phyloP scores from a whole-genome alignment of 2,113 vertebrate species.

The Calonectris borealis region DNA sequence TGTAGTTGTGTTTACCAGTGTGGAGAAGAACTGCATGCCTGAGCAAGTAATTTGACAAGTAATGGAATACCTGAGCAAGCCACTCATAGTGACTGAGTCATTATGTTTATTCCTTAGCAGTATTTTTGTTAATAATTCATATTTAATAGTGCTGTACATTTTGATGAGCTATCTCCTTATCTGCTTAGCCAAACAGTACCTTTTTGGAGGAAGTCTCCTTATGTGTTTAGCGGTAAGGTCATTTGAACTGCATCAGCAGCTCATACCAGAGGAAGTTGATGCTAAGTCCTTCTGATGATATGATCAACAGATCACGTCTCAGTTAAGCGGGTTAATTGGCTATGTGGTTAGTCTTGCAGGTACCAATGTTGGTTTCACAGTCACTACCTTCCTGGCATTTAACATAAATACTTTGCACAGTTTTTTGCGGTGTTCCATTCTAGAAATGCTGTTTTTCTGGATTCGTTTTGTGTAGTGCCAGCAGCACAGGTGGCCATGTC shows the following conservation, averaged over 20 bases:
- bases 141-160: not conserved
- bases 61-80: not conserved
- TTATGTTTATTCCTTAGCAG: not conserved
- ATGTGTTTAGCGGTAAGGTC: not conserved
- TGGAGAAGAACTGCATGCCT: not conserved
- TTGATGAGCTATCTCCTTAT: not conserved
- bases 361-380: not conserved
- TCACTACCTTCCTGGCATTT: not conserved
- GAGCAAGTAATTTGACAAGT: not conserved
- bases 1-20: not conserved
- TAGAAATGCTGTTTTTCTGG: not conserved
- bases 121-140: not conserved
- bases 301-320: not conserved
- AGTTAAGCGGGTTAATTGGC: not conserved
- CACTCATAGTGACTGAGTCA: not conserved
- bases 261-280: not conserved
- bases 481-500: not conserved
- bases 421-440: not conserved
- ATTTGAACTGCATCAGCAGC: not conserved
- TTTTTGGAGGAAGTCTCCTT: not conserved
- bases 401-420: not conserved
- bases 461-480: not conserved
- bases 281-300: not conserved
- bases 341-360: not conserved
- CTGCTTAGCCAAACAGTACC: not conserved